Conservation (phyloP, 2,113 vertebrate species). For the Herpetotheres cachinnans region DNA sequence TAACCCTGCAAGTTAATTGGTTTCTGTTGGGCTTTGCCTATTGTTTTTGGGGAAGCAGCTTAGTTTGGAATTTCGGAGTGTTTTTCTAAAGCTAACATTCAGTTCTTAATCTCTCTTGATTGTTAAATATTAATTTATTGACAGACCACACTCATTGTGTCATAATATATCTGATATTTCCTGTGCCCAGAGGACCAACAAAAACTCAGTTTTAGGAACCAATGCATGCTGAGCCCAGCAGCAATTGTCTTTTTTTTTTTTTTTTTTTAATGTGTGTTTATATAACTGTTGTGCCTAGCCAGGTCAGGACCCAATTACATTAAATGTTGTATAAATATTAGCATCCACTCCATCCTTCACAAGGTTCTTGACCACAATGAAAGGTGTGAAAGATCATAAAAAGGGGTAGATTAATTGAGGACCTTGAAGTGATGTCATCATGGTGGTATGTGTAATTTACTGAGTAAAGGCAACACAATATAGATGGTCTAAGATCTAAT, state of each 20-base stretch:
- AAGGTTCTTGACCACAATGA: neutral
- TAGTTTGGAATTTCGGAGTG: conserved; percentile 31
- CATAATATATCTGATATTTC: conserved; percentile 23
- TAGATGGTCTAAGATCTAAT: neutral
- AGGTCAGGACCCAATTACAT: conserved; percentile 27
- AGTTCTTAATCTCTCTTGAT: conserved; percentile 23
- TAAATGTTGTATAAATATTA: conserved; percentile 56
- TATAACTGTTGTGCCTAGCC: conserved; percentile 12
- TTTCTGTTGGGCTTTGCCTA: conserved; percentile 37
- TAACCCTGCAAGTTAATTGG: conserved; percentile 44
- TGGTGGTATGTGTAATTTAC: neutral
- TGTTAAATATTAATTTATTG: conserved; percentile 64
- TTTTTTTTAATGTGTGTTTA: neutral
- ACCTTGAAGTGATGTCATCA: neutral
- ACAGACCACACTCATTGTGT: conserved; percentile 6
- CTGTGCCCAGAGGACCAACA: conserved; percentile 3
- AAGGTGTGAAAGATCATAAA: conserved; percentile 50
- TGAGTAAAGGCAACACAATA: neutral
- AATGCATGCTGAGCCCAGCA: neutral
- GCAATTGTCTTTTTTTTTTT: neutral
- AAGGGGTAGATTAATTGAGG: neutral
- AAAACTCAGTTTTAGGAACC: neutral
- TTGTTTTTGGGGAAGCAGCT: conserved; percentile 6
- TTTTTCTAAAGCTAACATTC: conserved; percentile 51
- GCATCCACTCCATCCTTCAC: conserved; percentile 26